phyloP scores from a whole-genome alignment of 2,113 vertebrate genomes.

The Aphelocoma coerulescens region DNA sequence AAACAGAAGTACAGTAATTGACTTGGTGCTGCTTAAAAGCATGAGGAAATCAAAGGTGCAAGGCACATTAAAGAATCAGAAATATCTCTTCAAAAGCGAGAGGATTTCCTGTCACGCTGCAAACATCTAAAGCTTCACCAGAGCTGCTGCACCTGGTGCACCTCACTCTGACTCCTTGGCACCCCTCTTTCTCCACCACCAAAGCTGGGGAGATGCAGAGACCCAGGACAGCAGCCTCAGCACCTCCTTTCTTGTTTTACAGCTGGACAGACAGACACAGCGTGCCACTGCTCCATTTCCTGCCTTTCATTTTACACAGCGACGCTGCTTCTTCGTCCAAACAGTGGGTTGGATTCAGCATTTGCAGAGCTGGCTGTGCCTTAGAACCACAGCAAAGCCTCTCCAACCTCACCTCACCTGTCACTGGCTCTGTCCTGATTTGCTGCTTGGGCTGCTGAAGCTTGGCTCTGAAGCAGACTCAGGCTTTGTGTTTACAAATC shows the following conservation, averaged over 20 bases:
- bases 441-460: slow-evolving; percentile 13
- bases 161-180: not conserved
- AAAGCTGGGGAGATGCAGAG: not conserved
- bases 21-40: slow-evolving; percentile 31
- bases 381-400: not conserved
- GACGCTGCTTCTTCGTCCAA: accelerated
- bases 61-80: slow-evolving; percentile 49
- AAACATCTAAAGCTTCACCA: slow-evolving; percentile 41
- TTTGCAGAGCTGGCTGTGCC: not conserved
- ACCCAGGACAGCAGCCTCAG: not conserved
- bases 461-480: slow-evolving; percentile 47
- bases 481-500: slow-evolving; percentile 57
- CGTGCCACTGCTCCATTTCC: not conserved
- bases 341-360: accelerated
- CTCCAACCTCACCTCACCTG: not conserved
- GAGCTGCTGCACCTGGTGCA: slow-evolving; percentile 17
- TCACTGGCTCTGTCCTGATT: not conserved
- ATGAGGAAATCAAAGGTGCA: slow-evolving; percentile 43
- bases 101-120: slow-evolving; percentile 52
- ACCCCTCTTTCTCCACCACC: not conserved
- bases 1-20: slow-evolving; percentile 44
- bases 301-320: not conserved
- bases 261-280: not conserved
- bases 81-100: slow-evolving; percentile 50
- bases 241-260: not conserved